A percentile compares a stretch with the other conserved stretches of the same genome.
Evolutionary conservation across 2,888 invertebrate species (phyloP).

Genomic region (Spatulosminthurus flaviceps): DNA sequence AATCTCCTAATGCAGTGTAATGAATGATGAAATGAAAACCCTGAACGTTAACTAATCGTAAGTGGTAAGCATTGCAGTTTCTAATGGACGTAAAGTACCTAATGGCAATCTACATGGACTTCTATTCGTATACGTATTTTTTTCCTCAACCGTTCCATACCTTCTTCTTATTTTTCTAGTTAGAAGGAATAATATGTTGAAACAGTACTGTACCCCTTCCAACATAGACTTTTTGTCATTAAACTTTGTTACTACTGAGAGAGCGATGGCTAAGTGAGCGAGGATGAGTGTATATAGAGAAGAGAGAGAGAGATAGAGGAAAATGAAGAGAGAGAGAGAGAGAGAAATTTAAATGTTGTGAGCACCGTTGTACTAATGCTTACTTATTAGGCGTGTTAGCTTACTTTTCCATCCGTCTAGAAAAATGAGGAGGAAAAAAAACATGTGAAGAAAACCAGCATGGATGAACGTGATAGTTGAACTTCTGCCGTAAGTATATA

Average conservation of each 20-base stretch:
- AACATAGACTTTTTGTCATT: constrained; percentile 2
- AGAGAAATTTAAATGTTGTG: neutral
- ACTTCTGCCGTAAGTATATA: neutral
- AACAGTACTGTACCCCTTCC: constrained; percentile 4
- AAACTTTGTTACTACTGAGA: neutral
- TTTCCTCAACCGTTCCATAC: neutral
- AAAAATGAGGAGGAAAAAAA: neutral
- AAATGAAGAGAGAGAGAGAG: neutral
- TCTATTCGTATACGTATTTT: too few species aligned
- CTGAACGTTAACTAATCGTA: constrained; percentile 18
- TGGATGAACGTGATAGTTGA: constrained; percentile 18
- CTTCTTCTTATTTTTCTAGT: neutral
- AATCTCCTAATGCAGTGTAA: constrained; percentile 18
- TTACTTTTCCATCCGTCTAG: constrained; percentile 5
- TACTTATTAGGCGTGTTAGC: constrained; percentile 14
- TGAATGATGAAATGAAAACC: constrained; percentile 18
- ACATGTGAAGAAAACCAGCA: neutral
- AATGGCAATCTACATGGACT: constrained; percentile 18
- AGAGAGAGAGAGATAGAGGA: neutral
- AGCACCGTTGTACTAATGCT: constrained; percentile 10
- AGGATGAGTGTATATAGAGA: too few species aligned
- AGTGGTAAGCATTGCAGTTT: constrained; percentile 14
- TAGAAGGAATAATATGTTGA: neutral
- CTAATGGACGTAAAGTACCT: constrained; percentile 18
- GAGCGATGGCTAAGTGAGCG: neutral